A percentile compares a stretch with the other conserved stretches of the same genome.
Evolutionary conservation across 2,888 invertebrate genomes (phyloP).

Genomic region (Heliconius ethilla): DNA sequence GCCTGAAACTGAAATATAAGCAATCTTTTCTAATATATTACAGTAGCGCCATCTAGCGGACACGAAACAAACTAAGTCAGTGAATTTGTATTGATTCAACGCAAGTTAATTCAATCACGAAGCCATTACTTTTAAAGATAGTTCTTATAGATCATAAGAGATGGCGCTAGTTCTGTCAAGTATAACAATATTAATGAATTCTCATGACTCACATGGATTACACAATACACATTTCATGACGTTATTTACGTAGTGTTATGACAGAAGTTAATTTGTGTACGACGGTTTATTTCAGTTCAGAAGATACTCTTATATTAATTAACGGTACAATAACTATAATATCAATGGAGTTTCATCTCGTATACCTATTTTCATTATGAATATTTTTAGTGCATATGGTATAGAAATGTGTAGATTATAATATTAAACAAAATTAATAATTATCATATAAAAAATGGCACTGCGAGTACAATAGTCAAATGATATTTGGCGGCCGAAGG

Average conservation of each 20-base stretch:
- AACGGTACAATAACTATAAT: background rate
- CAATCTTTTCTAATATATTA: background rate
- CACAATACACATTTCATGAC: background rate
- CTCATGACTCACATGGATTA: background rate
- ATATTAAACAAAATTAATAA: background rate
- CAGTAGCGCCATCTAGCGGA: background rate
- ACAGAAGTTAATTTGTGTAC: background rate
- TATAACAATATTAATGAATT: background rate
- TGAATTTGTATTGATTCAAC: background rate
- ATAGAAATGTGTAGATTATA: no score
- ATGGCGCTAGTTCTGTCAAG: background rate
- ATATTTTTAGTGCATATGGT: no score
- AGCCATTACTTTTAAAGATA: background rate
- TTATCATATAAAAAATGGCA: background rate
- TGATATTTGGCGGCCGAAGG: background rate
- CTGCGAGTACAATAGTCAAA: background rate
- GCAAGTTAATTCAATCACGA: background rate
- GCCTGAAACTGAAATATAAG: background rate
- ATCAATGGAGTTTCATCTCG: background rate
- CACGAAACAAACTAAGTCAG: background rate
- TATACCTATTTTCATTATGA: no score
- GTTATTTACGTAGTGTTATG: background rate
- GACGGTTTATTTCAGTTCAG: background rate
- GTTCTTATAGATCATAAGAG: conserved; percentile 15
- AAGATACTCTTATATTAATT: background rate